A percentile compares a stretch with the other conserved stretches of the same genome.
These are phyloP conservation scores for Pseudomugil tenellus DNA, from an alignment of 2,797 vertebrate species.

Conservation along the genomic window DNA sequence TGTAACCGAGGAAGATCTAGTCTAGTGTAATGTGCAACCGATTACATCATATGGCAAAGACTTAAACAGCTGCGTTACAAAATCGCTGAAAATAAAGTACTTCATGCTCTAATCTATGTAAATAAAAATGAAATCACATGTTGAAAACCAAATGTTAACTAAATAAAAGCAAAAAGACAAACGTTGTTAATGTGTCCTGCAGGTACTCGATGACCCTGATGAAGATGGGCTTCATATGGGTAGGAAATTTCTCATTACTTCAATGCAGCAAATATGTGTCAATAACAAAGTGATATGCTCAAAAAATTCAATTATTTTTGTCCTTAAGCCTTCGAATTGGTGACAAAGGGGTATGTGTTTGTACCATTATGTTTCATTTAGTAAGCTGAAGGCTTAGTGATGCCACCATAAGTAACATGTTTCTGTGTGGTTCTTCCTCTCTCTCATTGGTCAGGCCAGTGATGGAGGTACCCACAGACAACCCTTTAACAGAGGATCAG, in stretches of 20 bases:
- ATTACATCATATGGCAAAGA: not conserved
- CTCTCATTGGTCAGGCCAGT: conserved; percentile 83
- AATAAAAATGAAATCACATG: not conserved
- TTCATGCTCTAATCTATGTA: not conserved
- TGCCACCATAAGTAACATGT: not conserved
- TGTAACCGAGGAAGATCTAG: not conserved
- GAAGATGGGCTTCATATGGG: conserved; percentile 97
- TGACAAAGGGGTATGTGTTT: conserved; percentile 92
- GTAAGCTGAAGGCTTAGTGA: not conserved
- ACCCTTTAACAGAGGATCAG: conserved; percentile 89
- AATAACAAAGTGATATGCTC: not conserved
- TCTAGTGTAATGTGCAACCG: too few relatives aligned
- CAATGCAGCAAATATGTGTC: not conserved
- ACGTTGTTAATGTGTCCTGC: conserved; percentile 36
- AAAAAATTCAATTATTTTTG: conserved; percentile 64
- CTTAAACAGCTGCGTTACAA: not conserved
- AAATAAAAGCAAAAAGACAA: not conserved
- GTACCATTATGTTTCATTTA: not conserved
- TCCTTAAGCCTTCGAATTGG: conserved; percentile 91
- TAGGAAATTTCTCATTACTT: conserved; percentile 64
- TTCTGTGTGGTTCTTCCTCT: not conserved
- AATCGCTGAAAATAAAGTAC: not conserved
- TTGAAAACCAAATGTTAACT: not conserved
- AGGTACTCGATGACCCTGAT: conserved; percentile 95
- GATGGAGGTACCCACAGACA: conserved; percentile 93